These are phyloP conservation scores for Bothrops jararaca DNA, from an alignment of 2,113 vertebrate genomes.

Conservation along the genomic window DNA sequence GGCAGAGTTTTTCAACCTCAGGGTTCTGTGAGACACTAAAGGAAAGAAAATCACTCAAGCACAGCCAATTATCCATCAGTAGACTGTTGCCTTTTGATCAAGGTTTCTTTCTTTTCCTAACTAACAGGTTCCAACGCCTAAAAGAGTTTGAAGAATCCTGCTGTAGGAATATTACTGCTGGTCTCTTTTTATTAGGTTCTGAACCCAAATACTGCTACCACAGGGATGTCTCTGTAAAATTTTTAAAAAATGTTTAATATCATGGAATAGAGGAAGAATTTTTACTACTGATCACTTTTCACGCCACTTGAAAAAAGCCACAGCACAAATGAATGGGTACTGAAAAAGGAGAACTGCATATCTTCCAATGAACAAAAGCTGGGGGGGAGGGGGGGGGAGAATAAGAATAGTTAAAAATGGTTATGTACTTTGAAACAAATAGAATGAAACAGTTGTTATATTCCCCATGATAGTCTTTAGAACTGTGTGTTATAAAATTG, in stretches of 20 bases:
- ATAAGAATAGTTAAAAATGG: background rate
- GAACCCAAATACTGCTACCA: background rate
- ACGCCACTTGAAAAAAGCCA: background rate
- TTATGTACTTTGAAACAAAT: background rate
- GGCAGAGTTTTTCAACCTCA: background rate
- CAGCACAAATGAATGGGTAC: background rate
- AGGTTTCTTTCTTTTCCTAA: background rate
- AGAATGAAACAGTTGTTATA: background rate
- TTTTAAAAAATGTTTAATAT: background rate
- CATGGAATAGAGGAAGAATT: background rate
- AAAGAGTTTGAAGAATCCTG: background rate
- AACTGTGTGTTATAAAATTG: background rate
- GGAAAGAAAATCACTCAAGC: background rate
- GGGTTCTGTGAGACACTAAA: background rate
- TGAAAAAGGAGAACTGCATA: background rate
- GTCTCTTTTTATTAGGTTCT: background rate
- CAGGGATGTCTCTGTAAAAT: background rate
- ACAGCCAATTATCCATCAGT: background rate
- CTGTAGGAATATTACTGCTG: background rate
- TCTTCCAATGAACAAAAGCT: background rate
- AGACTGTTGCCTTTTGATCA: background rate
- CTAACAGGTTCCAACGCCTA: background rate
- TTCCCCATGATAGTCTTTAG: background rate
- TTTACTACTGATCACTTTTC: background rate
- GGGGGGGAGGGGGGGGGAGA: background rate